These are phyloP conservation scores for Aythya fuligula DNA, from an alignment of 2,797 vertebrate species.

Conservation along the genomic window DNA sequence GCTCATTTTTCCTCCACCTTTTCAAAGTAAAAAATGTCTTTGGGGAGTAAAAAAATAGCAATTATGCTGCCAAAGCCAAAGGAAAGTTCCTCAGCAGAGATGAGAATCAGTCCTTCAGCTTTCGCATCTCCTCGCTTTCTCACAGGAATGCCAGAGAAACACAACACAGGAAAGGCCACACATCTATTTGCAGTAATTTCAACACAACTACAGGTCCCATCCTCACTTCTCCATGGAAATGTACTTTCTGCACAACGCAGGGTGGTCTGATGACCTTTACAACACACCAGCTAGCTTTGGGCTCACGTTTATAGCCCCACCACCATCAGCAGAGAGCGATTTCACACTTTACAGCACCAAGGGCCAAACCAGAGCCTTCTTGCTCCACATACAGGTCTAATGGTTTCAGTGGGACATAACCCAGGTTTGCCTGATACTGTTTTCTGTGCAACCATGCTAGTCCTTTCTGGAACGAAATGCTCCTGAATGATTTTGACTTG, in stretches of 20 bases:
- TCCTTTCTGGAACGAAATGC: not conserved
- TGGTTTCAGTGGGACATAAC: not conserved
- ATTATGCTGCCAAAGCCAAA: not conserved
- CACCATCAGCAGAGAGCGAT: not conserved
- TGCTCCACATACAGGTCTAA: not conserved
- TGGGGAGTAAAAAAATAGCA: not conserved
- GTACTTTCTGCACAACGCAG: fast-evolving
- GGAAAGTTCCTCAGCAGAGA: not conserved
- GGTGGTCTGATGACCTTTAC: not conserved
- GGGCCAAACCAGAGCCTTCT: not conserved
- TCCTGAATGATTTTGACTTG: not conserved
- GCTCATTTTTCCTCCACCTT: not conserved
- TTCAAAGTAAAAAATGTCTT: not conserved
- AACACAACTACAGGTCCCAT: not conserved
- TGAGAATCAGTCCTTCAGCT: not conserved
- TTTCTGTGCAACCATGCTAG: not conserved
- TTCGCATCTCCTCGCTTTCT: not conserved
- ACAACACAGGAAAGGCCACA: not conserved
- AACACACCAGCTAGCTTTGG: fast-evolving
- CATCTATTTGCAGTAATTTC: not conserved
- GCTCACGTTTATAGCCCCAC: fast-evolving
- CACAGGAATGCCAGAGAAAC: not conserved
- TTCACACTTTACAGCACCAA: not conserved
- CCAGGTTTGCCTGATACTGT: not conserved
- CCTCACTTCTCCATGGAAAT: not conserved